These are phyloP conservation scores for Momotus momota DNA, from an alignment of 2,797 vertebrate genomes.

Conservation along the genomic window DNA sequence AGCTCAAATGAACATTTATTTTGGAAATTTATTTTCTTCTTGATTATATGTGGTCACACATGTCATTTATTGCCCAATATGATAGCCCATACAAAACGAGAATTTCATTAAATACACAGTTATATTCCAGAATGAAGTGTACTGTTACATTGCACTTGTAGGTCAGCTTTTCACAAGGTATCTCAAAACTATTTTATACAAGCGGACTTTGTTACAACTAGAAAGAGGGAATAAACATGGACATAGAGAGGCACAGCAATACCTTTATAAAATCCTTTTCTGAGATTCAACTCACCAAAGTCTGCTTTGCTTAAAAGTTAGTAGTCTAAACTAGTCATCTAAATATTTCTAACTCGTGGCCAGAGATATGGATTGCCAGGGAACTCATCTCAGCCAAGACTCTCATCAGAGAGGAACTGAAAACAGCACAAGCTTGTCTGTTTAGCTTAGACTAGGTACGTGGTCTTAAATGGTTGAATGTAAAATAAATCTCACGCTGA, in stretches of 20 bases:
- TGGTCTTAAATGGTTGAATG: neutral
- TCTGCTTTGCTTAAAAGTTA: neutral
- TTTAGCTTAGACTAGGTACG: neutral
- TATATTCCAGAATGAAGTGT: neutral
- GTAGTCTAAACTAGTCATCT: neutral
- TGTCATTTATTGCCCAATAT: neutral
- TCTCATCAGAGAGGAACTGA: neutral
- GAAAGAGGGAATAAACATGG: neutral
- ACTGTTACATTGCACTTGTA: neutral
- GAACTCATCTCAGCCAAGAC: neutral
- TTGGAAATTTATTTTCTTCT: neutral
- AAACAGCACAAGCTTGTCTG: fast-evolving
- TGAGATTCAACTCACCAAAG: neutral
- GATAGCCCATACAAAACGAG: neutral
- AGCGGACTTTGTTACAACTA: neutral
- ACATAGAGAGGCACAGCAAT: neutral
- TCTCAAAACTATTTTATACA: neutral
- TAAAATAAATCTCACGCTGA: neutral
- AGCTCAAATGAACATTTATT: neutral
- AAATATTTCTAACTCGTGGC: neutral
- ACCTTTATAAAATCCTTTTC: neutral
- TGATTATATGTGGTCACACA: neutral
- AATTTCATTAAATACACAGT: neutral
- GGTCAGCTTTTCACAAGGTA: neutral
- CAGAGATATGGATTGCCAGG: neutral